Percentiles rank a stretch among this genome's conserved stretches.
Conservation (phyloP, 2,113 vertebrate genomes). For the Pollimyrus isidori region DNA sequence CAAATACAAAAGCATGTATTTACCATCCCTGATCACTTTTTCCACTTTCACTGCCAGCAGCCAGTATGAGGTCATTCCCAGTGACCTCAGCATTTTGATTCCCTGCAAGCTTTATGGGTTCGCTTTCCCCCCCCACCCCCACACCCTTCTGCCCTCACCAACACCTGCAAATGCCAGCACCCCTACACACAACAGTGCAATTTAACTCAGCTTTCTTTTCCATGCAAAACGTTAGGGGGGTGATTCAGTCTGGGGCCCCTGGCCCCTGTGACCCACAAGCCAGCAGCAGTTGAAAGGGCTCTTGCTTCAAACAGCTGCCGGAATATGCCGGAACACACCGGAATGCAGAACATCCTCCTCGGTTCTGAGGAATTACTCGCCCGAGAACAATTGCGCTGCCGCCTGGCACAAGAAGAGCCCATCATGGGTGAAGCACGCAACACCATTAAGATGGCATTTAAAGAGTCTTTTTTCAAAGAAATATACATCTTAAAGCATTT, state of each 20-base stretch:
- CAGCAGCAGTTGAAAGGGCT: not conserved
- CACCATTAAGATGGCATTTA: not conserved
- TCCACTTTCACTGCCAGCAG: slow-evolving; percentile 17
- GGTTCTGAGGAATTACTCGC: not conserved
- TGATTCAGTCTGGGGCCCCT: not conserved
- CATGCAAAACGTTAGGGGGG: not conserved
- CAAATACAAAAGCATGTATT: slow-evolving; percentile 26
- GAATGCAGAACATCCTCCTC: too few species aligned
- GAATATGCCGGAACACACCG: not conserved
- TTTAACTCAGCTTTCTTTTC: not conserved
- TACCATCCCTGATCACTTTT: slow-evolving; percentile 28
- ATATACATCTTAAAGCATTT: not conserved
- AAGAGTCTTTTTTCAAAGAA: not conserved
- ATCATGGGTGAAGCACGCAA: not conserved
- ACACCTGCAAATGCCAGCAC: not conserved
- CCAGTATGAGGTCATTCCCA: slow-evolving; percentile 21
- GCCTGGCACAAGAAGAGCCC: not conserved
- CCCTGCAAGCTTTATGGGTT: slow-evolving; percentile 10
- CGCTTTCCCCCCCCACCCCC: not conserved
- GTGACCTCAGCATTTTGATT: slow-evolving; percentile 21
- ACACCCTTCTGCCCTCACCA: not conserved
- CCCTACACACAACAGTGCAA: not conserved
- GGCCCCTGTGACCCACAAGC: not conserved
- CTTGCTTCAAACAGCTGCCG: not conserved
- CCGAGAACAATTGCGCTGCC: not conserved